These are phyloP conservation scores for Drosophila recens DNA, from an alignment of 2,888 invertebrate species.

Conservation along the genomic window DNA sequence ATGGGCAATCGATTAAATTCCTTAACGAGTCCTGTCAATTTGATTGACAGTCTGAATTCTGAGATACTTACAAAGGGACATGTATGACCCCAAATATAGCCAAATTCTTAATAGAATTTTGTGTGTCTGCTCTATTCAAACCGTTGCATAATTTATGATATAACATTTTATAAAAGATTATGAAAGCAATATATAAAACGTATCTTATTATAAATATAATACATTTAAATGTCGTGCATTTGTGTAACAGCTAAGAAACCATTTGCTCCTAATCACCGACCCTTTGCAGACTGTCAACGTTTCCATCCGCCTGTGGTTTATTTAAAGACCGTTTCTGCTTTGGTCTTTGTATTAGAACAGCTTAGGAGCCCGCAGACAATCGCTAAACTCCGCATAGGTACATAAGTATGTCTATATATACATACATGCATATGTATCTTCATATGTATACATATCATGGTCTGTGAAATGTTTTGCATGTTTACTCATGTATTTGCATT, in stretches of 20 bases:
- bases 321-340: conserved; percentile 63
- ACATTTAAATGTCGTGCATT: conserved; percentile 14
- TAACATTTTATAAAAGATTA: background rate
- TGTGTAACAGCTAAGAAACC: conserved; percentile 24
- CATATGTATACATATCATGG: conserved; percentile 28
- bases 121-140: background rate
- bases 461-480: conserved; percentile 71
- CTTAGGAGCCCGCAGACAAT: conserved; percentile 46
- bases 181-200: background rate
- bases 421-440: conserved; percentile 6
- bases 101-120: background rate
- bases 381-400: conserved; percentile 34
- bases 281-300: conserved; percentile 42
- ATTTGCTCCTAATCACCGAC: conserved; percentile 13
- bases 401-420: conserved; percentile 8
- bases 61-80: background rate
- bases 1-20: conserved; percentile 38
- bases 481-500: conserved; percentile 79
- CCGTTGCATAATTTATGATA: background rate
- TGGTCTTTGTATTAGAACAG: conserved; percentile 46
- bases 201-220: background rate
- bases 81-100: too few species aligned
- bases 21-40: conserved; percentile 37
- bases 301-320: conserved; percentile 57
- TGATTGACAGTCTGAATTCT: conserved; percentile 26